Evolutionary conservation across 2,888 invertebrate genomes (phyloP), one percentile per base, ranked within the genome.

Genomic region (Tribolium freemani): DNA sequence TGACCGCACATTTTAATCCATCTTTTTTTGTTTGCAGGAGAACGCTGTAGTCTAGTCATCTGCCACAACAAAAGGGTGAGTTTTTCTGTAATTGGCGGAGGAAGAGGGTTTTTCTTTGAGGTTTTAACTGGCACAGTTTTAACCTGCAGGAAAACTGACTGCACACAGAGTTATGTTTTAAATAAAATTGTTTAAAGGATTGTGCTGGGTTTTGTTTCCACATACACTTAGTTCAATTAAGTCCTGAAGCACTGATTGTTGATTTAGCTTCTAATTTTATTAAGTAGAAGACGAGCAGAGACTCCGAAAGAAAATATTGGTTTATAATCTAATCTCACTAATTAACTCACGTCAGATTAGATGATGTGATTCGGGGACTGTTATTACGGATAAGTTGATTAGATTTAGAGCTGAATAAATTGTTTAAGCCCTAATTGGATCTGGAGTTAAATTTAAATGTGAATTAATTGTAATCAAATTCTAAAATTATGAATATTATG

Each of bases 1-100:
- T 26, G 60, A 60, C 46, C 60, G 26, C 46, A 60, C 46, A 60
- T 60, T 60, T 60, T 60, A 60, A 60, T 60, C 26, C 26, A 46
- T 46, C 46, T 58, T 10, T 54, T n/a, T 60, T 54, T 60, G 20
- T n/a, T 63, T 63, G 31, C 50, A 50, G 51, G 63, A 50, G 48
- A 50, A 48, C 16, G 44, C 11, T 2, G 31, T 44, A 16, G 44
- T 31, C 30, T 13, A 63, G 38, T 60, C 10, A 26, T 16, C 50
- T 31, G 46, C 63, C 50, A 50, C 10, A 63, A 16, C 60, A 46
- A 48, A 21, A 63, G 50, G 63, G 63, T 63, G 5, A 63, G 63
- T 63, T 10, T 38, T 38, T 38, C 6, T 9, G 8, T 38, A 0
- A 6, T 9, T 38, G 38, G 9, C 3, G 31, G 9, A n/a, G n/a